Conservation (phyloP, 1,140 invertebrate genomes). For the Tetramorium simillimum region DNA sequence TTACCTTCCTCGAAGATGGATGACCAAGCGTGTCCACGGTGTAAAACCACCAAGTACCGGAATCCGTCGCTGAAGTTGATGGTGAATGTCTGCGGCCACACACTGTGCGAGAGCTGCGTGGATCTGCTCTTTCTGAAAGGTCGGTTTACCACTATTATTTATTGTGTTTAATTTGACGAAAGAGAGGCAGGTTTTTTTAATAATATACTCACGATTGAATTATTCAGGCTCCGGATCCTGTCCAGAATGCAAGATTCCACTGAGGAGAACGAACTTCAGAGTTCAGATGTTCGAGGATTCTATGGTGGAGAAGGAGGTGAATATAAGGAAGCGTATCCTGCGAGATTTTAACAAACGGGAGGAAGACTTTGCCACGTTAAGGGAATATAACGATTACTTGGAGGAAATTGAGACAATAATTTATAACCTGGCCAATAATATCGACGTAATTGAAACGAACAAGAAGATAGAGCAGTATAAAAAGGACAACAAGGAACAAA, state of each 20-base stretch:
- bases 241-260: conserved; percentile 95
- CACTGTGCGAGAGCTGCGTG: conserved; percentile 98
- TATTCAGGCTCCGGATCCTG: conserved; percentile 94
- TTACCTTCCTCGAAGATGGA: conserved; percentile 87
- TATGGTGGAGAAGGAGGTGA: conserved; percentile 98
- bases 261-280: conserved; percentile 96
- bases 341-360: conserved; percentile 97
- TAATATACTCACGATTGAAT: conserved; percentile 23
- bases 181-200: neutral
- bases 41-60: conserved; percentile 99
- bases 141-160: conserved; percentile 77
- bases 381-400: conserved; percentile 97
- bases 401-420: conserved; percentile 97
- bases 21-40: conserved; percentile 97
- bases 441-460: conserved; percentile 96
- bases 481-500: conserved; percentile 96
- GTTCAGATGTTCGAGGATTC: conserved; percentile 98
- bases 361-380: conserved; percentile 93
- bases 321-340: conserved; percentile 95
- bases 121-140: conserved; percentile 97
- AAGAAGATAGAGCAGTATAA: conserved; percentile 97
- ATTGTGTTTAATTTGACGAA: neutral
- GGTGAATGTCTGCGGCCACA: conserved; percentile 99
- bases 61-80: conserved; percentile 98
- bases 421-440: conserved; percentile 96